Evolutionary conservation across 1,140 invertebrate species (phyloP).

Genomic region (Drosophila serrata): DNA sequence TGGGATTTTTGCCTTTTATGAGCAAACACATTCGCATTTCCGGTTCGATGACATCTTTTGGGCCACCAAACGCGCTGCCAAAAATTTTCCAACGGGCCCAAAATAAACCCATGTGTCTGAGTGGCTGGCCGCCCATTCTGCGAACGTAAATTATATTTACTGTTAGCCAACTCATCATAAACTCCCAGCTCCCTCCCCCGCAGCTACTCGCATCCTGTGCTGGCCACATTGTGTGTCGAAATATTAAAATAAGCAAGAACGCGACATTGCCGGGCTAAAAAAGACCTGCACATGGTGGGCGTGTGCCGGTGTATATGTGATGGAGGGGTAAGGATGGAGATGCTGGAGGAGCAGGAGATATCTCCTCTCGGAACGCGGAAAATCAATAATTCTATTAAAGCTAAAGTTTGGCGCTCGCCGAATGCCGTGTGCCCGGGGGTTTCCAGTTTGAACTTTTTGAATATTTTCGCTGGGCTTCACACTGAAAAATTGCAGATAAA

Average conservation of each 20-base stretch:
- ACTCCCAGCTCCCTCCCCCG: background rate
- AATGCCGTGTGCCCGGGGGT: background rate
- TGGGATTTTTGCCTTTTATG: background rate
- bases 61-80: constrained; percentile 27
- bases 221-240: constrained; percentile 15
- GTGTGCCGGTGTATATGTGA: background rate
- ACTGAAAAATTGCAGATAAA: background rate
- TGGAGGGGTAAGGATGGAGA: constrained; percentile 5
- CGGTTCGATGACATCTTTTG: constrained; percentile 45
- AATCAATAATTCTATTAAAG: constrained; percentile 83
- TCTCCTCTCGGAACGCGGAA: constrained; percentile 46
- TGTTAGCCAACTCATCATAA: constrained; percentile 48
- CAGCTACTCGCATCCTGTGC: background rate
- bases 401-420: constrained; percentile 33
- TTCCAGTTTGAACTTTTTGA: constrained; percentile 23
- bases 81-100: constrained; percentile 12
- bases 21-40: constrained; percentile 28
- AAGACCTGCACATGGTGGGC: constrained; percentile 36
- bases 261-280: constrained; percentile 34
- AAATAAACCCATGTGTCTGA: constrained; percentile 47
- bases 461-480: background rate
- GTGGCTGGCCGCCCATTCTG: constrained; percentile 31
- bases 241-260: constrained; percentile 49
- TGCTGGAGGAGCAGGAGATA: constrained; percentile 12
- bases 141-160: constrained; percentile 44